These are phyloP conservation scores for Tupaia tana DNA, from an alignment of 2,113 vertebrate genomes.

Conservation along the genomic window DNA sequence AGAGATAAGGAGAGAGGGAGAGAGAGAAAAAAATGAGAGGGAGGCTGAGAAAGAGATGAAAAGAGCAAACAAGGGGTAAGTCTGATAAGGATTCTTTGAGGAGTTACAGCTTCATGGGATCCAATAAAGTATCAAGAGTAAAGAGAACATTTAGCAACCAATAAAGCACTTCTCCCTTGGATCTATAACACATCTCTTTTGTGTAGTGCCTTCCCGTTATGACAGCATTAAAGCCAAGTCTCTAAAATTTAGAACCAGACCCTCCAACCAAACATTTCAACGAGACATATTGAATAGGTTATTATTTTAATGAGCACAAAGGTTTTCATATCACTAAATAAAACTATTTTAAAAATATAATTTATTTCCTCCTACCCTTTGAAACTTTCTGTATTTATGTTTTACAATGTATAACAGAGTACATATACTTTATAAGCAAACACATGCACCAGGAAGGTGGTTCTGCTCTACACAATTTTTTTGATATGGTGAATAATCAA, in stretches of 20 bases:
- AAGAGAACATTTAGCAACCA: background rate
- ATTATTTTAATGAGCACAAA: background rate
- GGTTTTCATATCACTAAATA: background rate
- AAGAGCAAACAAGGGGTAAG: background rate
- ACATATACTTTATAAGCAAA: background rate
- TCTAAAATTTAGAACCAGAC: background rate
- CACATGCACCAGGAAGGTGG: background rate
- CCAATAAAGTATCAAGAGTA: background rate
- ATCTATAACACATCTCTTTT: background rate
- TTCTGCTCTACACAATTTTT: background rate
- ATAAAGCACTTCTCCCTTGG: background rate
- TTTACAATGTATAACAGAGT: background rate
- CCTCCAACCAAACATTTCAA: background rate
- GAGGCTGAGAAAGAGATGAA: background rate
- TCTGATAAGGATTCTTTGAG: background rate
- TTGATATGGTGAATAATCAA: background rate
- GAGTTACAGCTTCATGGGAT: background rate
- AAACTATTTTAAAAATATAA: slow-evolving; percentile 38
- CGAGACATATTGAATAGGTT: background rate
- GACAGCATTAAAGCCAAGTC: background rate
- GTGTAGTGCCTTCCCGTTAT: background rate
- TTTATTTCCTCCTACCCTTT: background rate
- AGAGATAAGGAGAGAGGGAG: background rate
- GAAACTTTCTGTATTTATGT: background rate
- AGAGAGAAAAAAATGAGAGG: background rate